These are phyloP conservation scores for Stichodactyla mertensii DNA, from an alignment of 64 coral and sea anemone species.

Conservation along the genomic window DNA sequence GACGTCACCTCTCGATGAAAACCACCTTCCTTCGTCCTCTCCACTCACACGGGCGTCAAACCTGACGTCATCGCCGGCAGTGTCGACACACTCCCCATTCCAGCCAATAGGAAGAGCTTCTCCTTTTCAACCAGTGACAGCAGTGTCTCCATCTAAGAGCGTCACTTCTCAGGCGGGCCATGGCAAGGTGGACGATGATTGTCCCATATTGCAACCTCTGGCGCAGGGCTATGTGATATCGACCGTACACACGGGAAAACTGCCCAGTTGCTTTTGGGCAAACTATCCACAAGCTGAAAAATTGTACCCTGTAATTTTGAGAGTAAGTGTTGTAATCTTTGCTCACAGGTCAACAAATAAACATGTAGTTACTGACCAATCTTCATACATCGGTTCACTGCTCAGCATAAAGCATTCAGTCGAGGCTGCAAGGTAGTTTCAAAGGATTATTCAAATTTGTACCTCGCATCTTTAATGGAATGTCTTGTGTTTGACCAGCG, in stretches of 20 bases:
- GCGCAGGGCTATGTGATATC: constrained; percentile 84
- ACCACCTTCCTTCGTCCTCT: constrained; percentile 53
- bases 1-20: constrained; percentile 56
- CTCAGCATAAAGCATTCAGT: too few relatives aligned
- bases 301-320: constrained; percentile 61
- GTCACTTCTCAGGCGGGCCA: constrained; percentile 20
- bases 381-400: too few relatives aligned
- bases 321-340: constrained; percentile 29
- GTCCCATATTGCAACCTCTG: constrained; percentile 44
- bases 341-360: too few relatives aligned
- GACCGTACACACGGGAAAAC: constrained; percentile 65
- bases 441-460: too few relatives aligned
- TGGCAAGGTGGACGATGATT: constrained; percentile 34
- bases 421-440: too few relatives aligned
- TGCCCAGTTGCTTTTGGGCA: constrained; percentile 59
- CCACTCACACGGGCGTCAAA: constrained; percentile 45
- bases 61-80: constrained; percentile 50
- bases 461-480: too few relatives aligned
- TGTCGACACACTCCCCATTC: constrained; percentile 64
- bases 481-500: too few relatives aligned
- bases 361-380: too few relatives aligned
- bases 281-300: constrained; percentile 64
- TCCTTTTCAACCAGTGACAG: constrained; percentile 80
- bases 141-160: constrained; percentile 60
- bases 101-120: constrained; percentile 82